phyloP scores from a whole-genome alignment of 2,888 invertebrate species.

The Dynastes tityus region DNA sequence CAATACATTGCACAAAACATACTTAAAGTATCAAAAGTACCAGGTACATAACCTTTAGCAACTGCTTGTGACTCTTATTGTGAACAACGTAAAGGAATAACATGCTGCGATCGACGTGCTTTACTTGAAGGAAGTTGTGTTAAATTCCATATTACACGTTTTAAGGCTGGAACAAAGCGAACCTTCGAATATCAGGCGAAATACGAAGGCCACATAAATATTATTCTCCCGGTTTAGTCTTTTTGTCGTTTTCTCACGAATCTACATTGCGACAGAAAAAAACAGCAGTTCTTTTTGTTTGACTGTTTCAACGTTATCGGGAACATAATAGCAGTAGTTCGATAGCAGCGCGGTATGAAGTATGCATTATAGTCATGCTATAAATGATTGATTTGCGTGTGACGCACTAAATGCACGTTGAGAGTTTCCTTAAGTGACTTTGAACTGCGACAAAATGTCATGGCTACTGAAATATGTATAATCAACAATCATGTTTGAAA shows the following conservation, averaged over 20 bases:
- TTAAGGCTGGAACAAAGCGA: slow-evolving; percentile 31
- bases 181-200: slow-evolving; percentile 34
- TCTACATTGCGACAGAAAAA: not conserved
- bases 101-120: slow-evolving; percentile 28
- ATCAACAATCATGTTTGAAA: not conserved
- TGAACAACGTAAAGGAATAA: slow-evolving; percentile 22
- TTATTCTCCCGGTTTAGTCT: slow-evolving; percentile 3
- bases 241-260: slow-evolving; percentile 28
- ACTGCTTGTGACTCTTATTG: too few relatives aligned
- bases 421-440: not conserved
- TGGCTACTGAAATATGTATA: not conserved
- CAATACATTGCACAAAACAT: too few relatives aligned
- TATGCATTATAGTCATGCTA: not conserved
- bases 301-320: not conserved
- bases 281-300: slow-evolving; percentile 4
- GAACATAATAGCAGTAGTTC: not conserved
- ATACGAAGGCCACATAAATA: slow-evolving; percentile 15
- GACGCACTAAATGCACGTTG: not conserved
- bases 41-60: too few relatives aligned
- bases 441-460: slow-evolving; percentile 8
- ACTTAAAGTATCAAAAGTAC: too few relatives aligned
- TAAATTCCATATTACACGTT: slow-evolving; percentile 8
- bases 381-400: not conserved
- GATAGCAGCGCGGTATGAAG: not conserved
- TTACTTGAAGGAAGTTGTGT: slow-evolving; percentile 34